These are phyloP conservation scores for Cotesia glomerata DNA, from an alignment of 1,140 invertebrate species.

Conservation along the genomic window DNA sequence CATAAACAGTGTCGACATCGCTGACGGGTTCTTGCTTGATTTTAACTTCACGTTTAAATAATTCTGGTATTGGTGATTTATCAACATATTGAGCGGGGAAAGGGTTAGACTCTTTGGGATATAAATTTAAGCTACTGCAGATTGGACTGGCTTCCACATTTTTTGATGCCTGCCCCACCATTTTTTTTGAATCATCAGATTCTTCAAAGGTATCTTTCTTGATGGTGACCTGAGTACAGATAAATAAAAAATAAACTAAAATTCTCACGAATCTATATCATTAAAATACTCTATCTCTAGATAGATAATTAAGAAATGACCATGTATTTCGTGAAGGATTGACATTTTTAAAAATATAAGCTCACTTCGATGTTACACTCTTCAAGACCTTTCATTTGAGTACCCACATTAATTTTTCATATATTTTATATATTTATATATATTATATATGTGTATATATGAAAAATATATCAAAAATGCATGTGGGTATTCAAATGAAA, in stretches of 20 bases:
- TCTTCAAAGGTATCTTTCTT: slow-evolving; percentile 41
- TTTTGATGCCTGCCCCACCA: slow-evolving; percentile 84
- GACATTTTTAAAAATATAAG: too few relatives aligned
- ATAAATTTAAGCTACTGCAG: slow-evolving; percentile 47
- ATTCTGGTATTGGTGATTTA: not conserved
- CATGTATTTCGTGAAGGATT: too few relatives aligned
- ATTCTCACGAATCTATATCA: too few relatives aligned
- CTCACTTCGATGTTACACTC: too few relatives aligned
- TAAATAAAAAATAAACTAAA: slow-evolving; percentile 20
- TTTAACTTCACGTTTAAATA: slow-evolving; percentile 61
- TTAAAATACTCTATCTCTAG: too few relatives aligned
- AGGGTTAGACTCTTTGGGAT: not conserved
- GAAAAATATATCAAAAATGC: too few relatives aligned
- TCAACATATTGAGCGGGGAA: slow-evolving; percentile 17
- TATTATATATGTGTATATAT: too few relatives aligned
- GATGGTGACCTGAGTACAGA: slow-evolving; percentile 33
- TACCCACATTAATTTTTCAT: too few relatives aligned
- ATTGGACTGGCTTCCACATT: slow-evolving; percentile 78
- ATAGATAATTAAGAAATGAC: too few relatives aligned
- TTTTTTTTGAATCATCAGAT: slow-evolving; percentile 55
- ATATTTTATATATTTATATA: too few relatives aligned
- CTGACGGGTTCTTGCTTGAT: slow-evolving; percentile 51
- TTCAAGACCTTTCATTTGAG: too few relatives aligned
- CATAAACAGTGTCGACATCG: slow-evolving; percentile 65
- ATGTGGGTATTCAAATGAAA: too few relatives aligned